A percentile compares a stretch with the other conserved stretches of the same genome.
Conservation (phyloP, 2,888 invertebrate genomes). For the Achlya flavicornis region DNA sequence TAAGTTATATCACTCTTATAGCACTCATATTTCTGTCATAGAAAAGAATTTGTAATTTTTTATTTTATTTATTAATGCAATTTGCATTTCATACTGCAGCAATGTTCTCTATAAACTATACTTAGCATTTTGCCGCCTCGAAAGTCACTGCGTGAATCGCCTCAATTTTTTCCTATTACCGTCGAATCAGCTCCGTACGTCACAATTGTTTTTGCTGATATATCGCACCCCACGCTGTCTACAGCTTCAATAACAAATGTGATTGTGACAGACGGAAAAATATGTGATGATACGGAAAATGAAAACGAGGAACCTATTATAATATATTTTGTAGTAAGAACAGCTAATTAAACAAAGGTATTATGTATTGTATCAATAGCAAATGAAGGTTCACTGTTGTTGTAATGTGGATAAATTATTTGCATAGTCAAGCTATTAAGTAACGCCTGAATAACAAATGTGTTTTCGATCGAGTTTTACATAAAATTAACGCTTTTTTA, state of each 20-base stretch:
- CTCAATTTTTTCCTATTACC: conserved; percentile 69
- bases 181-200: conserved; percentile 51
- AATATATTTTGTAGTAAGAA: no score
- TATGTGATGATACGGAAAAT: no score
- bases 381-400: neutral
- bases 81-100: conserved; percentile 16
- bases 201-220: conserved; percentile 54
- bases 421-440: neutral
- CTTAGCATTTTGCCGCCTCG: conserved; percentile 21
- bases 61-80: no score
- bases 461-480: neutral
- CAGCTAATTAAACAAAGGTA: neutral
- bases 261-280: neutral
- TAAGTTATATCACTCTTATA: no score
- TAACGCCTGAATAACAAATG: neutral
- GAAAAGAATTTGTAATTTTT: no score
- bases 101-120: neutral
- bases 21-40: neutral
- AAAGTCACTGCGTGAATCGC: conserved; percentile 53
- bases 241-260: neutral
- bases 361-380: neutral
- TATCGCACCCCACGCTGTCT: conserved; percentile 31
- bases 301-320: no score
- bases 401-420: neutral
- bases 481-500: neutral